phyloP scores from a whole-genome alignment of 2,113 vertebrate species.

The Rhabdornis inornatus region DNA sequence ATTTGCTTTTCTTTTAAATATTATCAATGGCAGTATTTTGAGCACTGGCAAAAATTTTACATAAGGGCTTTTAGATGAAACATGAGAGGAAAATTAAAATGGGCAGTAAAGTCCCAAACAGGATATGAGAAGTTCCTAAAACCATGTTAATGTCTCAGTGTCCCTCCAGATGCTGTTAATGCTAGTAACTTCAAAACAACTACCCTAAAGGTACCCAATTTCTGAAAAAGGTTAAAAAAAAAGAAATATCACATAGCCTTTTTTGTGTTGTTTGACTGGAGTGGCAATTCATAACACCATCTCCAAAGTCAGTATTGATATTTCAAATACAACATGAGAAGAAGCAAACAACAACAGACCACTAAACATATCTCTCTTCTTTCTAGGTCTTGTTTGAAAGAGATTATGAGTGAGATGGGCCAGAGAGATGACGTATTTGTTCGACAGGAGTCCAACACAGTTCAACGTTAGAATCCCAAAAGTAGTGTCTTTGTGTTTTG shows the following conservation, averaged over 20 bases:
- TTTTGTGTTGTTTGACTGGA: not conserved
- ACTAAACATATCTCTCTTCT: not conserved
- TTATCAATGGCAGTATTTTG: not conserved
- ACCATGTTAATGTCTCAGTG: not conserved
- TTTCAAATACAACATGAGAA: not conserved
- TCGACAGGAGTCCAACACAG: not conserved
- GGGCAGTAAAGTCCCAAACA: not conserved
- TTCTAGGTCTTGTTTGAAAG: not conserved
- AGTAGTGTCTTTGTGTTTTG: not conserved
- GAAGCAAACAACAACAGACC: not conserved
- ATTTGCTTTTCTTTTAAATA: not conserved
- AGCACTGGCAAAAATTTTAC: not conserved
- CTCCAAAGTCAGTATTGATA: not conserved
- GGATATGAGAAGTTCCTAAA: not conserved
- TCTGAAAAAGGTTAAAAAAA: not conserved
- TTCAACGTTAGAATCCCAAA: not conserved
- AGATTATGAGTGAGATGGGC: not conserved
- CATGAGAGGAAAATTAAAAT: not conserved
- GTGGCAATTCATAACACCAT: not conserved
- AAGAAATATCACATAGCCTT: not conserved
- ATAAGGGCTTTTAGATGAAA: not conserved
- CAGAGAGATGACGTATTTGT: not conserved
- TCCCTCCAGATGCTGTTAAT: not conserved
- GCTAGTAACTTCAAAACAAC: not conserved
- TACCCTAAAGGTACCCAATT: not conserved